A percentile compares a stretch with the other conserved stretches of the same genome.
Conservation (phyloP, 2,113 vertebrate genomes). For the Myocastor coypus region DNA sequence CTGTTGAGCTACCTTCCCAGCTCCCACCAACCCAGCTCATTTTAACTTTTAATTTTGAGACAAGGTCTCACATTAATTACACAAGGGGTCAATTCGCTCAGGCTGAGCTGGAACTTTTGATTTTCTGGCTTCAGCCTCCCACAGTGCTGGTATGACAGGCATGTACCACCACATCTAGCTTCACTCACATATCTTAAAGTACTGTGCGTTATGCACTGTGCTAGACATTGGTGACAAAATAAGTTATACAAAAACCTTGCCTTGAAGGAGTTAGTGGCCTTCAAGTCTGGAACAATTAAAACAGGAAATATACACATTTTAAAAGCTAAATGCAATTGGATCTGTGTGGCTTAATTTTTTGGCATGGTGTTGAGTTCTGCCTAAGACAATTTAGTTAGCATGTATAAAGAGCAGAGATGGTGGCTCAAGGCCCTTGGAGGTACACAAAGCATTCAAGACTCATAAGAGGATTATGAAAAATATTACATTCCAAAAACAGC, state of each 20-base stretch:
- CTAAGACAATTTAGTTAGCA: background rate
- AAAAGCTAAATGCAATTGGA: conserved; percentile 10
- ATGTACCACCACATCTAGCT: background rate
- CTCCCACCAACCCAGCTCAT: too few species aligned
- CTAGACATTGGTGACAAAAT: background rate
- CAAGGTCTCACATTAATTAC: too few species aligned
- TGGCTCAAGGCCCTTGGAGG: conserved; percentile 57
- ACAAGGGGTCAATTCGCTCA: background rate
- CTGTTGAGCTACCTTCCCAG: too few species aligned
- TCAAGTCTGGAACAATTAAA: background rate
- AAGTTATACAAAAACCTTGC: background rate
- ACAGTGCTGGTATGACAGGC: background rate
- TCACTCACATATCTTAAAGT: background rate
- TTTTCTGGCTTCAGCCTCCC: background rate
- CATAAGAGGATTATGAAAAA: conserved; percentile 86
- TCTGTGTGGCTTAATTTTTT: background rate
- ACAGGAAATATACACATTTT: background rate
- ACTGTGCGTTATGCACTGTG: background rate
- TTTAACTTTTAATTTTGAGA: too few species aligned
- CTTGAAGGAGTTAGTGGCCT: background rate
- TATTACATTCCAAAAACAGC: conserved; percentile 82
- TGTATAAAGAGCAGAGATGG: conserved; percentile 35
- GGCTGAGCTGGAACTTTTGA: background rate
- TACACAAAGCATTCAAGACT: conserved; percentile 74
- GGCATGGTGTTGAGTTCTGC: background rate